Percentiles rank a stretch among this genome's conserved stretches.
Evolutionary conservation across 2,113 vertebrate genomes (phyloP).

Genomic region (Aspidoscelis tigris): DNA sequence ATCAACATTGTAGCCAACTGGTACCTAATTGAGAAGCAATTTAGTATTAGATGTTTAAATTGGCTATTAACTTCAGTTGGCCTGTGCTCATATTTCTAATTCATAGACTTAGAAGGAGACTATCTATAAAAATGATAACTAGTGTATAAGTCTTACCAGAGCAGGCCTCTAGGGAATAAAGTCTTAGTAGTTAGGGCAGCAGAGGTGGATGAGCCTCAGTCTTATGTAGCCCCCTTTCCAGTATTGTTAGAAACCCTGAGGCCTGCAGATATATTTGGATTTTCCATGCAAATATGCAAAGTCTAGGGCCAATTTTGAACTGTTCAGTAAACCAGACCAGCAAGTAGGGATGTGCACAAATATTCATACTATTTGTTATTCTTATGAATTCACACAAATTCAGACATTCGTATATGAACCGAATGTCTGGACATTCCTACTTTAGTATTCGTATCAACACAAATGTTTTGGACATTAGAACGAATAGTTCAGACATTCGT

Average conservation of each 20-base stretch:
- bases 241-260: not conserved
- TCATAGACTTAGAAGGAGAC: slow-evolving; percentile 43
- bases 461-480: no score
- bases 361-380: no score
- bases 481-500: no score
- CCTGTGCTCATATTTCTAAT: slow-evolving; percentile 51
- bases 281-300: not conserved
- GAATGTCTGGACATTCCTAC: no score
- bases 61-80: slow-evolving; percentile 59
- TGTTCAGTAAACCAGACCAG: no score
- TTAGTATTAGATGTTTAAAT: slow-evolving; percentile 59
- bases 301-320: no score
- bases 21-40: slow-evolving; percentile 55
- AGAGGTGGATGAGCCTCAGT: not conserved
- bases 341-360: no score
- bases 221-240: not conserved
- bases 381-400: no score
- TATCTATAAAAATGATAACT: slow-evolving; percentile 53
- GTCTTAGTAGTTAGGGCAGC: slow-evolving; percentile 1
- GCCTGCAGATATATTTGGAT: not conserved
- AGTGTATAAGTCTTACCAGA: slow-evolving; percentile 23
- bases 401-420: no score
- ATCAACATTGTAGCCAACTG: slow-evolving; percentile 40
- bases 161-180: not conserved
- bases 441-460: no score